These are phyloP conservation scores for Paraescarpia echinospica DNA, from an alignment of 1,140 invertebrate species.

Conservation along the genomic window DNA sequence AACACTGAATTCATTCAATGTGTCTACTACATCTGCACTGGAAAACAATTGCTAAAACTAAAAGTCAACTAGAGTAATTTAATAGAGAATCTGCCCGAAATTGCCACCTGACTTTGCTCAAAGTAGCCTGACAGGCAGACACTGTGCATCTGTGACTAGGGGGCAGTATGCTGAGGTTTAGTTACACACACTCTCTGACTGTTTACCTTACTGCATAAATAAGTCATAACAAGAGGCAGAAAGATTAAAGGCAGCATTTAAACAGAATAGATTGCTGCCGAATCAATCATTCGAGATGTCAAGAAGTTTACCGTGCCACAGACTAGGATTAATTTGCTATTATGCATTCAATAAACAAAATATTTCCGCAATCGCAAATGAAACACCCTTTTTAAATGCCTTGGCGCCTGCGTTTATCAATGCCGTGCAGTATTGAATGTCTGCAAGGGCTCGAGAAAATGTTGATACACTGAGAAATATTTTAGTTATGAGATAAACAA, in stretches of 20 bases:
- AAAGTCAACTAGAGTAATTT: background rate
- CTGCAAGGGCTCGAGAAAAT: background rate
- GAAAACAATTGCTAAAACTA: too few relatives aligned
- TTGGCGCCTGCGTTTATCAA: background rate
- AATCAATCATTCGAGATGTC: constrained; percentile 5
- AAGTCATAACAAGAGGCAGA: background rate
- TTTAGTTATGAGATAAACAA: background rate
- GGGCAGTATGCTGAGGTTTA: background rate
- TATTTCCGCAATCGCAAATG: background rate
- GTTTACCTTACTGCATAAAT: background rate
- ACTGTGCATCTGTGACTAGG: background rate
- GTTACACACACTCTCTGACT: background rate
- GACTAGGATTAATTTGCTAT: background rate
- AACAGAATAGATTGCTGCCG: background rate
- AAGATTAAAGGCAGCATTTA: background rate
- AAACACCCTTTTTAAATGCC: background rate
- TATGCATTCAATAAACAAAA: background rate
- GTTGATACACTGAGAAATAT: background rate
- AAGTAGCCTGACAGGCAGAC: background rate
- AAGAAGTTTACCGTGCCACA: background rate
- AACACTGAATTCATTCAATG: too few relatives aligned
- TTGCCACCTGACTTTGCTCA: background rate
- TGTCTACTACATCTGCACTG: background rate
- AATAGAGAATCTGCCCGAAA: background rate
- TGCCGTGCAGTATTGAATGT: background rate